These are phyloP conservation scores for Melipona bicolor DNA, from an alignment of 2,888 invertebrate genomes.

Conservation along the genomic window DNA sequence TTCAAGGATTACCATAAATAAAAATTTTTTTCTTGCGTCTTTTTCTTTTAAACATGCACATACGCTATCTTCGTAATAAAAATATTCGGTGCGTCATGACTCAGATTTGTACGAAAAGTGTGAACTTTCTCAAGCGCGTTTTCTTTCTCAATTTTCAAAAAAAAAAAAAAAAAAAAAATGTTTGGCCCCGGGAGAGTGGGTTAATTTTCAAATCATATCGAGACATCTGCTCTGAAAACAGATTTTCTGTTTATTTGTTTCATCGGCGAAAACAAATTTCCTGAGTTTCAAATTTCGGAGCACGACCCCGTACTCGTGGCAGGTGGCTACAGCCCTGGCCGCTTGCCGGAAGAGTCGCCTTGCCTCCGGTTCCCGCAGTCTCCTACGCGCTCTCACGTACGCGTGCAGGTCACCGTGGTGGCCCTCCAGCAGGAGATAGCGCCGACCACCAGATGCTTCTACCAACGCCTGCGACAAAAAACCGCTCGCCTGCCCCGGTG, in stretches of 20 bases:
- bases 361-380: constrained; percentile 94
- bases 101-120: too few relatives aligned
- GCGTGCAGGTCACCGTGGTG: constrained; percentile 97
- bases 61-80: too few relatives aligned
- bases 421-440: constrained; percentile 93
- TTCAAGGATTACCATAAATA: too few relatives aligned
- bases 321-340: constrained; percentile 94
- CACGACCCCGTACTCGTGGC: constrained; percentile 97
- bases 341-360: constrained; percentile 95
- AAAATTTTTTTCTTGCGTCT: too few relatives aligned
- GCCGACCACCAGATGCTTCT: constrained; percentile 82
- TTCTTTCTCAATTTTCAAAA: too few relatives aligned
- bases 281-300: constrained; percentile 97
- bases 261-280: constrained; percentile 98
- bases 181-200: too few relatives aligned
- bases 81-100: too few relatives aligned
- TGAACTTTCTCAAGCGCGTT: too few relatives aligned
- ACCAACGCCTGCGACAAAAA: constrained; percentile 81
- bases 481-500: constrained; percentile 81
- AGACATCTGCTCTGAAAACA: neutral
- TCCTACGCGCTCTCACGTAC: constrained; percentile 94
- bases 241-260: constrained; percentile 87
- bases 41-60: too few relatives aligned
- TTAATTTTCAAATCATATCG: neutral
- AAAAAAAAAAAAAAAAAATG: too few relatives aligned